Evolutionary conservation across 2,113 vertebrate species (phyloP).

Genomic region (Thomomys bottae): DNA sequence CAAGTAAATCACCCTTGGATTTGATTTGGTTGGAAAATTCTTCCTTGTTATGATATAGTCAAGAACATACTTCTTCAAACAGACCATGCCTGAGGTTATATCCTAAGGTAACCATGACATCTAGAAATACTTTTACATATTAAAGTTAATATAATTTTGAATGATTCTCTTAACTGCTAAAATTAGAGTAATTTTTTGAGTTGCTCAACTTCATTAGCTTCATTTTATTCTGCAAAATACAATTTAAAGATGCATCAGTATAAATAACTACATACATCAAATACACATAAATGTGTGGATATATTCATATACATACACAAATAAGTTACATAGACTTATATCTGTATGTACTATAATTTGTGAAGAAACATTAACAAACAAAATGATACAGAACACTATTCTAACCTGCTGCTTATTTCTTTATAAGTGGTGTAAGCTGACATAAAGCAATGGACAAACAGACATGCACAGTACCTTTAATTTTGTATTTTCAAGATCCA

Average conservation of each 20-base stretch:
- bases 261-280: slow-evolving; percentile 18
- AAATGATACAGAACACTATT: not conserved
- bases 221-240: slow-evolving; percentile 4
- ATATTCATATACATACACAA: not conserved
- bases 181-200: slow-evolving; percentile 48
- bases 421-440: not conserved
- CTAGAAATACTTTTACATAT: slow-evolving; percentile 63
- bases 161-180: slow-evolving; percentile 51
- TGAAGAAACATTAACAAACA: slow-evolving; percentile 43
- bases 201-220: slow-evolving; percentile 37
- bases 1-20: slow-evolving; percentile 51
- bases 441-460: not conserved
- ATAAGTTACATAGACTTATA: not conserved
- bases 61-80: slow-evolving; percentile 77
- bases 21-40: slow-evolving; percentile 72
- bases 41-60: slow-evolving; percentile 68
- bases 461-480: slow-evolving; percentile 86
- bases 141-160: slow-evolving; percentile 64
- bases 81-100: slow-evolving; percentile 56
- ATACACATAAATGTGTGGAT: not conserved
- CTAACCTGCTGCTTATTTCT: not conserved
- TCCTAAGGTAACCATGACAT: slow-evolving; percentile 65
- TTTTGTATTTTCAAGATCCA: slow-evolving; percentile 86
- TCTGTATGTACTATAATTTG: not conserved
- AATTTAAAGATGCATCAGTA: slow-evolving; percentile 40